A percentile compares a stretch with the other conserved stretches of the same genome.
phyloP scores from a whole-genome alignment of 2,797 vertebrate genomes.

The Tinamus major region DNA sequence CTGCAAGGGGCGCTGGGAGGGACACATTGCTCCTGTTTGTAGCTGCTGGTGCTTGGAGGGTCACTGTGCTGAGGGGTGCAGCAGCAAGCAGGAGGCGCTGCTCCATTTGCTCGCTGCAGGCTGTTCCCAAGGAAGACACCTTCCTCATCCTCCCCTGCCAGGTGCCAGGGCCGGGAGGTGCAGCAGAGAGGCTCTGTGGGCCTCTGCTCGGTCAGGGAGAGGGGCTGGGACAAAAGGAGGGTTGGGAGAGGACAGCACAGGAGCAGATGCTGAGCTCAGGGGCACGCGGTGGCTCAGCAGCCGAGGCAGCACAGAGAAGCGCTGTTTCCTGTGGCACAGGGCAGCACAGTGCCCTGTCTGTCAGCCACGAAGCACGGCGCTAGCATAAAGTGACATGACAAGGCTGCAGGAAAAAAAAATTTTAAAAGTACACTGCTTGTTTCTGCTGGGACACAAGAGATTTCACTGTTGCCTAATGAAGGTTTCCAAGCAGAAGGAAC shows the following conservation, averaged over 20 bases:
- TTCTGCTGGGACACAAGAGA: too few relatives aligned
- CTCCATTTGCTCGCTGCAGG: not conserved
- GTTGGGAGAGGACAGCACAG: not conserved
- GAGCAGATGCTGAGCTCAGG: not conserved
- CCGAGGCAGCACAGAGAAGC: too few relatives aligned
- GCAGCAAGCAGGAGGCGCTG: fast-evolving
- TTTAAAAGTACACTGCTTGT: too few relatives aligned
- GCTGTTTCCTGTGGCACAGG: too few relatives aligned
- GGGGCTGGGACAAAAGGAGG: not conserved
- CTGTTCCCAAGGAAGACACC: not conserved
- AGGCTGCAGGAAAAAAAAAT: too few relatives aligned
- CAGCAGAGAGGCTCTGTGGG: not conserved
- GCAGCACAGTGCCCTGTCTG: too few relatives aligned
- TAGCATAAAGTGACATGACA: too few relatives aligned
- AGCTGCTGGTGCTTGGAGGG: not conserved
- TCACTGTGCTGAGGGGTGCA: not conserved
- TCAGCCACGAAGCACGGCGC: too few relatives aligned
- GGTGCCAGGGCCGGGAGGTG: not conserved
- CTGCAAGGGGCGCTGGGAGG: not conserved
- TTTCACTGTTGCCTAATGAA: too few relatives aligned
- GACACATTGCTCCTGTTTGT: fast-evolving
- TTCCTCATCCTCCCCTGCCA: not conserved
- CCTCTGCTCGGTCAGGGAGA: not conserved
- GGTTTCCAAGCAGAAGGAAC: too few relatives aligned
- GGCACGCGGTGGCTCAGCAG: too few relatives aligned